Evolutionary conservation across 2,888 invertebrate genomes (phyloP).

Genomic region (Drosophila mettleri): DNA sequence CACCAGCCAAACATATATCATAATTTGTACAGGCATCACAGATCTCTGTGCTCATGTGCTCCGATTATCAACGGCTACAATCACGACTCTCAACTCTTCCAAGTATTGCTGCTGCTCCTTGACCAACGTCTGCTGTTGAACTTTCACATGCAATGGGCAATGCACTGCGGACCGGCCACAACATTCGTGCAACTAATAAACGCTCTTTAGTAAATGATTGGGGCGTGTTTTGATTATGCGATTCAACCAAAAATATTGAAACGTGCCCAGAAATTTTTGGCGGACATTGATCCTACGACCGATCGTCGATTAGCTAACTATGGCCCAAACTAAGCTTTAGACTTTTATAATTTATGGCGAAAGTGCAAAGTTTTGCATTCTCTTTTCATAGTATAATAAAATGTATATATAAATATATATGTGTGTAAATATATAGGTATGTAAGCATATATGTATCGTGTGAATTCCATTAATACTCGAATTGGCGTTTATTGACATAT

Average conservation of each 20-base stretch:
- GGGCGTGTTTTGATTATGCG: conserved; percentile 52
- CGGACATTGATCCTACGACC: conserved; percentile 49
- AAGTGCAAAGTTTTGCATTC: conserved; percentile 53
- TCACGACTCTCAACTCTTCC: conserved; percentile 47
- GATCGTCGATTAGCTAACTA: conserved; percentile 44
- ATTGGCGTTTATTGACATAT: conserved; percentile 15
- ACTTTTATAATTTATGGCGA: conserved; percentile 42
- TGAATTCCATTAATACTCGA: conserved; percentile 4
- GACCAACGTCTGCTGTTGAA: conserved; percentile 45
- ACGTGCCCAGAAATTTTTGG: conserved; percentile 36
- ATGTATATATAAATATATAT: neutral
- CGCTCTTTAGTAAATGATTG: conserved; percentile 43
- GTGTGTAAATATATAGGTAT: neutral
- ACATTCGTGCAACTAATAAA: conserved; percentile 53
- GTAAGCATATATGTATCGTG: neutral
- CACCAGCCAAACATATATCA: conserved; percentile 40
- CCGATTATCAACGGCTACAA: conserved; percentile 71
- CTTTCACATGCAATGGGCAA: conserved; percentile 64
- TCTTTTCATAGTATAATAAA: conserved; percentile 32
- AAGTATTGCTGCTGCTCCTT: conserved; percentile 43
- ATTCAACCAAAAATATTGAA: conserved; percentile 42
- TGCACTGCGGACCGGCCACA: neutral
- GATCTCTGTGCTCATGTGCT: conserved; percentile 62
- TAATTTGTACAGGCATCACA: conserved; percentile 67
- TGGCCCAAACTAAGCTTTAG: conserved; percentile 13